These are phyloP conservation scores for Hemaris fuciformis DNA, from an alignment of 2,888 invertebrate genomes.

Conservation along the genomic window DNA sequence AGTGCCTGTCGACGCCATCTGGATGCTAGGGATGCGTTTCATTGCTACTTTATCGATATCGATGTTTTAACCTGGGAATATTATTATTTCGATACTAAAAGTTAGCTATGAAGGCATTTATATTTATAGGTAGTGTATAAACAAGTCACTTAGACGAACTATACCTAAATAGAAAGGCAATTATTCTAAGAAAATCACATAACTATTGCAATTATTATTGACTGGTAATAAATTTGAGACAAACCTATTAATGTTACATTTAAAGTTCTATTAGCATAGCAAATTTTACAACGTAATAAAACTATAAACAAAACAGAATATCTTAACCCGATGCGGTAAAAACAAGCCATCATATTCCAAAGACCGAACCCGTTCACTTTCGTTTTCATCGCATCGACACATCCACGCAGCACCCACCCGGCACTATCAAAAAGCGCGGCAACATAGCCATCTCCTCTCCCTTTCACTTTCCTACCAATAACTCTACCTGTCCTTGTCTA, in stretches of 20 bases:
- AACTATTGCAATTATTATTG: too few relatives aligned
- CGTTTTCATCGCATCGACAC: slow-evolving; percentile 12
- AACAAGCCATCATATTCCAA: slow-evolving; percentile 15
- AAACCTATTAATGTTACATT: too few relatives aligned
- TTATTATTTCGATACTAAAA: not conserved
- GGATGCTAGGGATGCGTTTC: slow-evolving; percentile 50
- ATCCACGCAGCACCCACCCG: slow-evolving; percentile 42
- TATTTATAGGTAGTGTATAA: too few relatives aligned
- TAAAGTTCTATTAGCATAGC: too few relatives aligned
- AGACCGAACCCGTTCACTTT: slow-evolving; percentile 12
- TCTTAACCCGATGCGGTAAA: not conserved
- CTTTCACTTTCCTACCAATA: slow-evolving; percentile 56
- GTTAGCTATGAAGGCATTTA: too few relatives aligned
- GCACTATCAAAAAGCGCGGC: slow-evolving; percentile 66
- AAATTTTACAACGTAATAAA: slow-evolving; percentile 1
- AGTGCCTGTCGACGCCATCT: slow-evolving; percentile 74
- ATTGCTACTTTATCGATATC: slow-evolving; percentile 16
- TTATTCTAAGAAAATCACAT: too few relatives aligned
- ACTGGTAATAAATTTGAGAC: too few relatives aligned
- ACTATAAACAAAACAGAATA: slow-evolving; percentile 11
- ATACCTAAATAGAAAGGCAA: too few relatives aligned
- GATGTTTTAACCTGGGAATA: not conserved
- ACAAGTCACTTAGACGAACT: too few relatives aligned
- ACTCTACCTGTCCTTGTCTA: slow-evolving; percentile 51
- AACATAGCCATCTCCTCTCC: slow-evolving; percentile 61